Evolutionary conservation across 2,797 vertebrate genomes (phyloP).

Genomic region (Sarcoramphus papa): DNA sequence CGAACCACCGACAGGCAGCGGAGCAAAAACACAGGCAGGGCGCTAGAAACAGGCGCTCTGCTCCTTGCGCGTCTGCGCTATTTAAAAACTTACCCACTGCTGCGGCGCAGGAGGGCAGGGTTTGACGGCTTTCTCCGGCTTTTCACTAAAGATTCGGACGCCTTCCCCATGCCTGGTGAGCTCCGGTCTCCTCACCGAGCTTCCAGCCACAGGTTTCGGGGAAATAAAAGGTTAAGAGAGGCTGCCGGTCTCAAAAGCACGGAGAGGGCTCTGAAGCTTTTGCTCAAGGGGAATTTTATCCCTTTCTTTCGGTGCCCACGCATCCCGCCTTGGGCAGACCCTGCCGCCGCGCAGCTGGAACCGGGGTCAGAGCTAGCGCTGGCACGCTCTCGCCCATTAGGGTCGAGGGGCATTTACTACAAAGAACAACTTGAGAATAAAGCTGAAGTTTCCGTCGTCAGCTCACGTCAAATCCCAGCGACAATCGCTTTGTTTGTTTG

Average conservation of each 20-base stretch:
- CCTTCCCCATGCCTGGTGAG: accelerated
- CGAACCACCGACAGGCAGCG: accelerated
- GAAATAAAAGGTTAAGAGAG: neutral
- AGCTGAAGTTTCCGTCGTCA: neutral
- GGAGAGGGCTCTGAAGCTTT: neutral
- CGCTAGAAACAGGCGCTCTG: neutral
- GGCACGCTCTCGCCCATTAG: accelerated
- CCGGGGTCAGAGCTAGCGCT: neutral
- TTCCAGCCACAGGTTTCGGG: neutral
- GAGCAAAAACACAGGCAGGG: accelerated
- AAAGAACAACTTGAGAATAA: neutral
- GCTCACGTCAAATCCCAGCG: neutral
- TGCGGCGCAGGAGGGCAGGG: neutral
- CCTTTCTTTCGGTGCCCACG: accelerated
- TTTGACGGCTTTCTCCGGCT: neutral
- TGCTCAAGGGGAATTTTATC: neutral
- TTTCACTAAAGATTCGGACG: no score
- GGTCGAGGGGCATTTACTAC: neutral
- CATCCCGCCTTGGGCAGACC: neutral
- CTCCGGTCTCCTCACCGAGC: neutral
- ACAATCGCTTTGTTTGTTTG: accelerated
- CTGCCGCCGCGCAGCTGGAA: neutral
- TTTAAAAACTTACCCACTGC: accelerated
- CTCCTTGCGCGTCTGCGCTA: no score
- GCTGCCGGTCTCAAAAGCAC: neutral